These are phyloP conservation scores for Mesorhabditis spiculigera DNA, from an alignment of 2,888 invertebrate genomes.

Conservation along the genomic window DNA sequence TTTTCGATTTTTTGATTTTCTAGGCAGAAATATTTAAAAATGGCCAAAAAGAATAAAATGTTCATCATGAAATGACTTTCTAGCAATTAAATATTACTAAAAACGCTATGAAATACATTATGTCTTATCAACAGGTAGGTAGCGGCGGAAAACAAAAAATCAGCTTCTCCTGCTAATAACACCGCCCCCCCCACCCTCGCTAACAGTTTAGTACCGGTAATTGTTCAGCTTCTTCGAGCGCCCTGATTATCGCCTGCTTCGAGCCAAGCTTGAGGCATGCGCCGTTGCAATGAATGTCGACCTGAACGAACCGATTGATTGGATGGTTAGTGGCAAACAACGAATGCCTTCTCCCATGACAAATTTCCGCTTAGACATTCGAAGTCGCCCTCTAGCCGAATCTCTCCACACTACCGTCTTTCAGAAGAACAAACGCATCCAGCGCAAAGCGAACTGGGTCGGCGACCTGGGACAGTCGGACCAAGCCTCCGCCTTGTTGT, in stretches of 20 bases:
- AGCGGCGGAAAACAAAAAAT: too few species aligned
- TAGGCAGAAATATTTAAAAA: not conserved
- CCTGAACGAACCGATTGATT: conserved; percentile 39
- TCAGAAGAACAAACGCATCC: conserved; percentile 22
- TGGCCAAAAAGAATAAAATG: not conserved
- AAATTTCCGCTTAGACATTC: too few species aligned
- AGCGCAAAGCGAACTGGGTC: conserved; percentile 33
- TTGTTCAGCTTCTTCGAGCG: conserved; percentile 36
- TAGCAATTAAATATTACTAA: too few species aligned
- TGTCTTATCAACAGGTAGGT: too few species aligned
- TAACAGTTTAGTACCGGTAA: not conserved
- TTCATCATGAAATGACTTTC: too few species aligned
- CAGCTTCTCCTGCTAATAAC: too few species aligned
- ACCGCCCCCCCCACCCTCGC: too few species aligned
- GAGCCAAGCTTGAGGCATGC: conserved; percentile 25
- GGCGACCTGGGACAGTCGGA: conserved; percentile 44
- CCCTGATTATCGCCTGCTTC: conserved; percentile 35
- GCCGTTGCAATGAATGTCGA: conserved; percentile 28
- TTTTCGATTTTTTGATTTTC: not conserved
- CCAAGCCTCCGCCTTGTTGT: conserved; percentile 25
- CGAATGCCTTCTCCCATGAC: too few species aligned
- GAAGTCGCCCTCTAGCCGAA: too few species aligned
- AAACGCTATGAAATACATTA: too few species aligned
- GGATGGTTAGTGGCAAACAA: conserved; percentile 23
- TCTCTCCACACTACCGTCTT: not conserved